Evolutionary conservation across 2,888 invertebrate species (phyloP), one percentile per base, ranked within the genome.

Genomic region (Eurytoma californica): DNA sequence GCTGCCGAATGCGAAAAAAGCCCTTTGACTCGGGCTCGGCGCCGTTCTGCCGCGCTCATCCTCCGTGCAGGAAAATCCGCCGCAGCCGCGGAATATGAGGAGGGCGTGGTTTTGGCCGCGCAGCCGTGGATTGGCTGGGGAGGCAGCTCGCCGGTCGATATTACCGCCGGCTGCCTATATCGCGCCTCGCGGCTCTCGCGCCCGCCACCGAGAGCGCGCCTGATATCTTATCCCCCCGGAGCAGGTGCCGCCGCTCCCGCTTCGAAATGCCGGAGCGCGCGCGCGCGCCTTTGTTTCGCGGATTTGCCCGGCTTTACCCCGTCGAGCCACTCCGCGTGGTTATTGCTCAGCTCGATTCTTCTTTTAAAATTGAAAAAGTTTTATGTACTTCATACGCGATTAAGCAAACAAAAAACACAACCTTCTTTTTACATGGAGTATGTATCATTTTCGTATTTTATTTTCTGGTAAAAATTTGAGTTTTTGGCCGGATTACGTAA

Each of bases 41-140:
- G 3, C 39, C 9, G 39, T 39, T 39, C 39, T 39, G 39, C 39
- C 39, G 39, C 39, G 39, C 39, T 7, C 39, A 39, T 39, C 39
- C 39, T 39, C 39, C 39, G 39, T 9, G 9, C 9, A 9, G 39
- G 39, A 39, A 39, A 39, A 39, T 39, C 39, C 39, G 9, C 39
- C 7, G 39, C 20, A 24, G 18, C 73, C 74, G 87, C 87, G 88
- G 86, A 87, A 90, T 89, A 89, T 90, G 89, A 90, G 39, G 39
- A 90, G 90, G 90, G 90, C 90, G 90, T 90, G 90, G 90, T 90
- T 90, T 90, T 87, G 66, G 87, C 86, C 86, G 86, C 87, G 88
- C 87, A 67, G 87, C 83, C 88, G 87, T 87, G 89, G 90, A 90
- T 90, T 89, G 90, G 90, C 89, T 88, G 87, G 87, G 86, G 88